These are phyloP conservation scores for Meiosimyza decipiens DNA, from an alignment of 2,888 invertebrate species.

Conservation along the genomic window DNA sequence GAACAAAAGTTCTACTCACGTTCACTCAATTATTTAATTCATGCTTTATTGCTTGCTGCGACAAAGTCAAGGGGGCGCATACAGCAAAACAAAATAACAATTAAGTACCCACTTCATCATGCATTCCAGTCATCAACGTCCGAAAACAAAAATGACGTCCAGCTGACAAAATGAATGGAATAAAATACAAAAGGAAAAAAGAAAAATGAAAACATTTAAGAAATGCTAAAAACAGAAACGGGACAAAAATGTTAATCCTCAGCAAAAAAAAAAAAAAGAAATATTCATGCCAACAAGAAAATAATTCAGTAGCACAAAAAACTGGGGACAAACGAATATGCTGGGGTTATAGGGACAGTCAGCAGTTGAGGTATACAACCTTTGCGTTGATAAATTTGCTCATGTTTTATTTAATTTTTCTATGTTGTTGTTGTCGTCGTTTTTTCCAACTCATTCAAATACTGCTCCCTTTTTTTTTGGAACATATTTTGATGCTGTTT, in stretches of 20 bases:
- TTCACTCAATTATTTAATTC: slow-evolving; percentile 38
- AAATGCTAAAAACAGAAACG: slow-evolving; percentile 14
- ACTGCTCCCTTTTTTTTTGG: not conserved
- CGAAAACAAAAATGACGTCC: slow-evolving; percentile 24
- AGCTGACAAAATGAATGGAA: slow-evolving; percentile 29
- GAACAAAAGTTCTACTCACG: slow-evolving; percentile 32
- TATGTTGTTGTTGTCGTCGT: not conserved
- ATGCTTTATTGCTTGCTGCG: slow-evolving; percentile 23
- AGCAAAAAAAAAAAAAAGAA: not conserved
- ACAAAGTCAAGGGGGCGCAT: too few species aligned
- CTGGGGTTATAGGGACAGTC: not conserved
- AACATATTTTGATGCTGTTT: not conserved
- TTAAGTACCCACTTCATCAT: slow-evolving; percentile 42
- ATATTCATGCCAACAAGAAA: not conserved
- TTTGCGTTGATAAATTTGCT: slow-evolving; percentile 27
- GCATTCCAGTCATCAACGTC: slow-evolving; percentile 40
- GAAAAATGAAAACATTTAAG: not conserved
- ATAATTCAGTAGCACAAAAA: not conserved
- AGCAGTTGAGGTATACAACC: not conserved
- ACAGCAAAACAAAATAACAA: too few species aligned
- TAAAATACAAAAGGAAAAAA: not conserved
- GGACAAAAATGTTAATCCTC: slow-evolving; percentile 28
- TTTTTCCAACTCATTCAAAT: not conserved
- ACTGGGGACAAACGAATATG: not conserved
- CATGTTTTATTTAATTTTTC: slow-evolving; percentile 32